These are phyloP conservation scores for Cybosia mesomella DNA, from an alignment of 2,888 invertebrate genomes.

Conservation along the genomic window DNA sequence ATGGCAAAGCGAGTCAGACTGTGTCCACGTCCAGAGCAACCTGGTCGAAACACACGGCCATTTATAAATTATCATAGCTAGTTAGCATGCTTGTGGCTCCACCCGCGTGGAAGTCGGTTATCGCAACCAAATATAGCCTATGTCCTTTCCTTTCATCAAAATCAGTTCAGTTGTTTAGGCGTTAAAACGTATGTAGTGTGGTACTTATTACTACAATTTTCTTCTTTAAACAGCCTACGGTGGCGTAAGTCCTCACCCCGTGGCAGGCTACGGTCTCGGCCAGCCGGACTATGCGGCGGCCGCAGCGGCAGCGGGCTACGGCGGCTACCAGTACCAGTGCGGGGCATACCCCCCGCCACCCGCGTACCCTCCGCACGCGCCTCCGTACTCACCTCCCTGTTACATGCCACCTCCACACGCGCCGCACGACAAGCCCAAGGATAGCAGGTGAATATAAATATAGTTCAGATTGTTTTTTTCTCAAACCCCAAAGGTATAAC, in stretches of 20 bases:
- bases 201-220: too few relatives aligned
- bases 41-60: not conserved
- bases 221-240: slow-evolving; percentile 89
- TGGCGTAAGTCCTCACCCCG: slow-evolving; percentile 94
- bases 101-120: too few relatives aligned
- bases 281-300: slow-evolving; percentile 93
- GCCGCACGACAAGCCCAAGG: slow-evolving; percentile 93
- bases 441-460: slow-evolving; percentile 88
- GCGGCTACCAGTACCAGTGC: slow-evolving; percentile 87
- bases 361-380: slow-evolving; percentile 89
- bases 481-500: too few relatives aligned
- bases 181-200: too few relatives aligned
- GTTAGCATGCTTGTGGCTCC: too few relatives aligned
- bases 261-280: slow-evolving; percentile 91
- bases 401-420: slow-evolving; percentile 96
- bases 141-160: too few relatives aligned
- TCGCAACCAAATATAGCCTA: too few relatives aligned
- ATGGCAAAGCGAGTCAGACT: too few relatives aligned
- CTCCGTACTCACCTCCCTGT: slow-evolving; percentile 93
- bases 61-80: not conserved
- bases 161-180: too few relatives aligned
- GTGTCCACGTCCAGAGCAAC: too few relatives aligned
- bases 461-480: not conserved
- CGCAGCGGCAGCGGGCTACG: slow-evolving; percentile 89
- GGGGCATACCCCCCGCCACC: slow-evolving; percentile 88